Conservation (phyloP, 2,888 invertebrate species). For the Cistogaster globosa region DNA sequence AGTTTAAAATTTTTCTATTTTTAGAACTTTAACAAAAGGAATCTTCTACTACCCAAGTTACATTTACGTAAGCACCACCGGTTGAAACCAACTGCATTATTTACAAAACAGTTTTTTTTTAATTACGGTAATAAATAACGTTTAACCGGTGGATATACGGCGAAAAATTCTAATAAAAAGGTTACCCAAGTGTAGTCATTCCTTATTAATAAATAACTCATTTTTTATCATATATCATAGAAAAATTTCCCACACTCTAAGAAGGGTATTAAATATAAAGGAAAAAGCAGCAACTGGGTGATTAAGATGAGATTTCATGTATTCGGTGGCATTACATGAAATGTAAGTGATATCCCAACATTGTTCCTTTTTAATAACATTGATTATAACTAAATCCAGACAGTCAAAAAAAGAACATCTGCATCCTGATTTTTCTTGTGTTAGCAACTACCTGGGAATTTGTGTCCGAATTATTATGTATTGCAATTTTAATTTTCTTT, state of each 20-base stretch:
- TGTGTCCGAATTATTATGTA: conserved; percentile 16
- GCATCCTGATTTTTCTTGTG: conserved; percentile 71
- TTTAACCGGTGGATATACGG: conserved; percentile 29
- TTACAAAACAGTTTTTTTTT: conserved; percentile 62
- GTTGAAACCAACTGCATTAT: too few relatives aligned
- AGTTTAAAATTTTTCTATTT: too few relatives aligned
- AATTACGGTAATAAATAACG: conserved; percentile 59
- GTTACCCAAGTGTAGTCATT: conserved; percentile 59
- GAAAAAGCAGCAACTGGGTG: conserved; percentile 48
- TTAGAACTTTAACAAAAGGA: too few relatives aligned
- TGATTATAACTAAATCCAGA: conserved; percentile 55
- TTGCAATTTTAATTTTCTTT: conserved; percentile 47
- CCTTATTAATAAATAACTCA: conserved; percentile 60
- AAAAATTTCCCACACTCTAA: conserved; percentile 45
- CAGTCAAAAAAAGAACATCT: conserved; percentile 73
- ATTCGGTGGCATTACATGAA: conserved; percentile 68
- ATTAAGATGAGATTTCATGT: conserved; percentile 55
- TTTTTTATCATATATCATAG: conserved; percentile 65
- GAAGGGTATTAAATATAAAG: conserved; percentile 2
- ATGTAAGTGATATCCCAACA: conserved; percentile 67
- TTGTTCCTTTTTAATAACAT: conserved; percentile 52
- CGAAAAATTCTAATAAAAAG: conserved; percentile 53
- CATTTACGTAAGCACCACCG: too few relatives aligned
- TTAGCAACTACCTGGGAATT: not conserved
- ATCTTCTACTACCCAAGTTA: too few relatives aligned